Evolutionary conservation across 2,888 invertebrate species (phyloP).

Genomic region (Hydropsyche betteni): DNA sequence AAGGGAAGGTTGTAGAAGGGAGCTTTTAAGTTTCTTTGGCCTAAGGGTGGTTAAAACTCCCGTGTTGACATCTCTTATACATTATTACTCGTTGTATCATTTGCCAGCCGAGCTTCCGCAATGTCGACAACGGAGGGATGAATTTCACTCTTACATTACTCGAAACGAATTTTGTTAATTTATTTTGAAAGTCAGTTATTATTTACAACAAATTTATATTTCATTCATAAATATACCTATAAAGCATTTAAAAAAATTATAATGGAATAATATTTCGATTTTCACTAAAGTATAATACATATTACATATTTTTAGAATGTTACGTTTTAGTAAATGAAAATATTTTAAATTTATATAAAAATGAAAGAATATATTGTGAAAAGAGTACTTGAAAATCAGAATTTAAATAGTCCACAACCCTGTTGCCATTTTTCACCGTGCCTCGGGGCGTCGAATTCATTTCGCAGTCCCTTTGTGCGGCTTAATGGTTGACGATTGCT

Average conservation of each 20-base stretch:
- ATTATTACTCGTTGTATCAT: slow-evolving; percentile 37
- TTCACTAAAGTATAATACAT: no score
- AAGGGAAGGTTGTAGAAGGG: slow-evolving; percentile 2
- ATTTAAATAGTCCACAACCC: not conserved
- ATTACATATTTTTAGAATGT: no score
- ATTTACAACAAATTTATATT: no score
- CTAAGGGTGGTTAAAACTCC: slow-evolving; percentile 32
- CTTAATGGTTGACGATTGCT: slow-evolving; percentile 39
- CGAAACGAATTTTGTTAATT: not conserved
- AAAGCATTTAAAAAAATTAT: no score
- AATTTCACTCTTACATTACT: not conserved
- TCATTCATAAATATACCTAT: no score
- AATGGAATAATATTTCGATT: no score
- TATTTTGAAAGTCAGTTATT: no score
- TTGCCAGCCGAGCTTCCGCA: slow-evolving; percentile 30
- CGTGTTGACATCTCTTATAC: slow-evolving; percentile 44
- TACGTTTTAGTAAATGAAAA: no score
- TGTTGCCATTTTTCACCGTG: slow-evolving; percentile 43
- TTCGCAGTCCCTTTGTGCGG: slow-evolving; percentile 47
- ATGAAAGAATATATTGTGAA: no score
- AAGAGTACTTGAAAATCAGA: no score
- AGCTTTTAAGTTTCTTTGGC: slow-evolving; percentile 43
- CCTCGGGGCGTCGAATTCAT: slow-evolving; percentile 46
- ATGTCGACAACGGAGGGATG: not conserved
- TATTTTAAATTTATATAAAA: no score